A percentile compares a stretch with the other conserved stretches of the same genome.
Evolutionary conservation across 1,140 invertebrate species (phyloP).

Genomic region (Chionoecetes opilio): DNA sequence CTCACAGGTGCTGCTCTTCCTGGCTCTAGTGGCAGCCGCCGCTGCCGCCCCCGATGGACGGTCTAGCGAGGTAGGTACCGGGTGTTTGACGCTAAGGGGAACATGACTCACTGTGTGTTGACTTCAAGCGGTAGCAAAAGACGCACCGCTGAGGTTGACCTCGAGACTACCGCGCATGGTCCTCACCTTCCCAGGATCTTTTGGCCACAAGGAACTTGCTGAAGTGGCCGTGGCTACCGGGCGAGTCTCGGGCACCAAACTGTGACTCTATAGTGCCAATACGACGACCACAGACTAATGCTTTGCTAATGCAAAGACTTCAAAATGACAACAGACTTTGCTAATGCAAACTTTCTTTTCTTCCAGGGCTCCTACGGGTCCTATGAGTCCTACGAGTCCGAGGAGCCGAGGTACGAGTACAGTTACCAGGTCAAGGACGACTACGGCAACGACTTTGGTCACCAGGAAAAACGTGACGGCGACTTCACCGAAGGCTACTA

Average conservation of each 20-base stretch:
- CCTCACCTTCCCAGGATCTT: too few relatives aligned
- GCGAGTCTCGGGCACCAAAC: not conserved
- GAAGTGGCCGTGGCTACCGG: not conserved
- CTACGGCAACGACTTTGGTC: slow-evolving; percentile 12
- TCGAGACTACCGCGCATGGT: too few relatives aligned
- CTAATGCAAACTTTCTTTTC: not conserved
- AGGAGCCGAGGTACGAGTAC: slow-evolving; percentile 43
- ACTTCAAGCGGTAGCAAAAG: too few relatives aligned
- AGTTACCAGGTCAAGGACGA: slow-evolving; percentile 31
- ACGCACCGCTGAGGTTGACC: too few relatives aligned
- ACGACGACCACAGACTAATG: not conserved
- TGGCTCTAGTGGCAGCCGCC: not conserved
- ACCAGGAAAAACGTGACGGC: not conserved
- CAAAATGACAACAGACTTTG: too few relatives aligned
- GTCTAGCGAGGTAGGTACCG: not conserved
- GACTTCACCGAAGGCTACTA: not conserved
- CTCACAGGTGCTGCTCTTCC: not conserved
- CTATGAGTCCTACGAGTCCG: not conserved
- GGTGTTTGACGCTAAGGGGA: too few relatives aligned
- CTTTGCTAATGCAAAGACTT: too few relatives aligned
- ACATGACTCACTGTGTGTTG: too few relatives aligned
- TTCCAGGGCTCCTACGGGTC: too few relatives aligned
- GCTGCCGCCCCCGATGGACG: not conserved
- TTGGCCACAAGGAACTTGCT: too few relatives aligned
- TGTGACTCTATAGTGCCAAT: not conserved